Evolutionary conservation across 2,113 vertebrate species (phyloP), one percentile per base, ranked within the genome.

Genomic region (Sebastes fasciatus): DNA sequence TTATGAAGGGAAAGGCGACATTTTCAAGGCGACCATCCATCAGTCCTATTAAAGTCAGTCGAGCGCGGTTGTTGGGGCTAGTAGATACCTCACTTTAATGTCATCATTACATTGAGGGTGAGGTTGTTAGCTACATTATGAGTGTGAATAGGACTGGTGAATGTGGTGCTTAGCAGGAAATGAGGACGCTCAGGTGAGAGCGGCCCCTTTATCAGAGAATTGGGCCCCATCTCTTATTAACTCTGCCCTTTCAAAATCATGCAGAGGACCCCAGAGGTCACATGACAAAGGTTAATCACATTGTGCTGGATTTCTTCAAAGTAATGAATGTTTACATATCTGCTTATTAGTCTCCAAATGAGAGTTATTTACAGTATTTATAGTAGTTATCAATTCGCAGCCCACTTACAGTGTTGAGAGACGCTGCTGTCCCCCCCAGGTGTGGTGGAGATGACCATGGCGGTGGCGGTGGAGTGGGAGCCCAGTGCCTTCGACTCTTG

Each of bases 371-470:
- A 54, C 0, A 26, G 48, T 46, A 19, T 26, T 70, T 7, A 4
- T 7, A 62, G 54, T 2, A 21, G 45, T 57, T 62, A 16, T 16
- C 7, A 62, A 16, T 42, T 3, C 43, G 58, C 17, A 42, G 14
- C 6, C 49, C 19, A 66, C 97, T 97, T 94, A 99, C 98, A 97
- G 93, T 97, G 97, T 74, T 98, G 97, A 11, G 97, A 98, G 68
- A 98, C 91, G 89, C 97, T 98, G 95, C 93, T 95, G 77, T 92
- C 91, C 16, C 83, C 88, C 8, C 78, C 78, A 8, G 90, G 64
- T 0, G 89, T 89, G 83, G 91, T 90, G 80, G 91, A 74, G 62
- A 93, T 75, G 45, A 95, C 93, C 89, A 84, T 85, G 17, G 86
- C 19, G 4, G 82, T 87, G 83, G 87, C 90, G 0, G 86, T 91